Base-by-base conservation (phyloP, 2,113 vertebrate species). In the Oreocharis arfaki region DNA sequence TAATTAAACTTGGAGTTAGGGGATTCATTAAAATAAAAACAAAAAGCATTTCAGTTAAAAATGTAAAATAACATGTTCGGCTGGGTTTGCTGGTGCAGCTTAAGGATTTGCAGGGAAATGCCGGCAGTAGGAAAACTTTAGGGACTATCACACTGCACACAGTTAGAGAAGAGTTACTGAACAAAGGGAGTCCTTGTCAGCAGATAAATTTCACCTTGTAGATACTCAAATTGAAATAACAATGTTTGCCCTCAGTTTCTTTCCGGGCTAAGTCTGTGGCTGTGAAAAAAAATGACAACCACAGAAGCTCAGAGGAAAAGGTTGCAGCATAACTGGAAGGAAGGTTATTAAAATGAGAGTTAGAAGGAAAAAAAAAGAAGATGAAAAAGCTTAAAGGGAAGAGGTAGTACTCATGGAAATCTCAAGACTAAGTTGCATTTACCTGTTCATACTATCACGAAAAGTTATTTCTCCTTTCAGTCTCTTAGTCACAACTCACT, bases 11-110 rank as follows among this genome's bases (percentile, higher is more conserved):
- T 81, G 44, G 76, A 95, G 76, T 94, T 97, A 84, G 78, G 93
- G 90, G 91, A 95, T 96, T 94, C 92, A 89, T 97, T 97, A 96
- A 96, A 96, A 96, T 96, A 92, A 96, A 94, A 96, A 95, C 88
- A 96, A 96, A 95, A 89, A 73, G 47, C 84, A 86, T 96, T 92
- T 89, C n/a, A 61, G 92, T 95, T 96, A 94, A 95, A 97, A 95
- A 96, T 97, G 92, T 94, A 95, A 93, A 95, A 67, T 78, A 94
- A 84, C 1, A 1, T 21, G 2, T 90, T 95, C 5, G 22, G 52
- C 59, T 33, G 85, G 39, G 60, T 90, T 92, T 84, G 60, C 69
- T 87, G 49, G 73, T 69, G 60, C 68, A 93, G 85, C 95, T 95
- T 89, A 96, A 96, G 94, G 96, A 93, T 95, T 96, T 94, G 56